Conservation (phyloP, 2,113 vertebrate genomes). For the Chlamydotis undulata region DNA sequence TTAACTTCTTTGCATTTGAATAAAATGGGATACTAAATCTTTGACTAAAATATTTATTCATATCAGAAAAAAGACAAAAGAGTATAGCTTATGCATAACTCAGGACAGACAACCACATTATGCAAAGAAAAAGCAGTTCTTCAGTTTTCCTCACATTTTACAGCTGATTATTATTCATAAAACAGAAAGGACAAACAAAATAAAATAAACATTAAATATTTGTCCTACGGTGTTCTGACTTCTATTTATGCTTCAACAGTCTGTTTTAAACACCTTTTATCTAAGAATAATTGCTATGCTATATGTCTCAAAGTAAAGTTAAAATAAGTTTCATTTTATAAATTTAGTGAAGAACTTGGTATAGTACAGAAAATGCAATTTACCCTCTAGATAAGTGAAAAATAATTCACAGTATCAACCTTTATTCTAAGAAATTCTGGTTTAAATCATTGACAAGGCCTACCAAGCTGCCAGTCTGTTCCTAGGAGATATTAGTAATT, state of each 20-base stretch:
- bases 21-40: constrained; percentile 27
- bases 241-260: not conserved
- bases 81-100: constrained; percentile 12
- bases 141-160: constrained; percentile 16
- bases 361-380: not conserved
- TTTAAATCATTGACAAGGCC: not conserved
- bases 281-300: not conserved
- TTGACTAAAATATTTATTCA: constrained; percentile 25
- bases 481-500: not conserved
- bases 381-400: not conserved
- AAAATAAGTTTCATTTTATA: not conserved
- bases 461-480: not conserved
- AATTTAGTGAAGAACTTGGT: not conserved
- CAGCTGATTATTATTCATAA: constrained; percentile 13
- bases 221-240: not conserved
- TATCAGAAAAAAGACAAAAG: constrained; percentile 23
- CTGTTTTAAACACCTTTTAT: not conserved
- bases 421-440: not conserved
- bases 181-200: constrained; percentile 18
- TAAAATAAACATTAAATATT: constrained; percentile 20
- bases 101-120: not conserved
- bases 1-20: constrained; percentile 20
- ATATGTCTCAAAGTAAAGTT: not conserved
- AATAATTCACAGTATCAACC: not conserved
- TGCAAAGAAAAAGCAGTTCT: not conserved